Base-by-base conservation (phyloP, 2,797 vertebrate species). In the Lutjanus campechanus region DNA sequence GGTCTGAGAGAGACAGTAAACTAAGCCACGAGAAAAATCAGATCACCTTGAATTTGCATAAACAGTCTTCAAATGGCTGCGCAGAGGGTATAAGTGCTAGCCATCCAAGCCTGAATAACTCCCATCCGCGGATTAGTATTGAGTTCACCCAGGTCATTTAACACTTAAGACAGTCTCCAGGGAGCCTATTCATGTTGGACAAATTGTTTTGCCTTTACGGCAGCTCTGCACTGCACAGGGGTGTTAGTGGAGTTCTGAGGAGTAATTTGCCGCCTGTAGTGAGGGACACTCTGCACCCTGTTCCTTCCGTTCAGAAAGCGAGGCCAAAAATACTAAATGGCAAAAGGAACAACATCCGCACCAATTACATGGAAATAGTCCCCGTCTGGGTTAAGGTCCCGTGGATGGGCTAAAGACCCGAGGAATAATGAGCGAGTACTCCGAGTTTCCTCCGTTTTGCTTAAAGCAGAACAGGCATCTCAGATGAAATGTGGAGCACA, bases 41-140 rank as follows among this genome's bases (percentile, higher is more conserved):
- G 92, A 95, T 96, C 93, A 95, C 94, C 94, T 95, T 95, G 92
- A 94, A 95, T 95, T 95, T 95, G 93, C 95, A 96, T 95, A 95
- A 94, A 94, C 89, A 93, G 89, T 75, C 93, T 95, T 95, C 93
- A 94, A 93, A 94, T 86, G 90, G 90, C 90, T 89, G 87, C 72
- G 66, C 85, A 68, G 86, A 94, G 86, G 82, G 86, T 93, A 79
- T 89, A 93, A 91, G 91, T 89, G 92, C 90, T 90, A 79, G 88
- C 88, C 80, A 84, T 94, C 90, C 89, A 74, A 81, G 91, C 91
- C 93, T 91, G 88, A 91, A 94, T 92, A 91, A 90, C 91, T 93
- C 88, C 89, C 89, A 88, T 89, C 81, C 76, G 56, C 69, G 94
- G 93, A 95, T 95, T 94, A 96, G 93, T 89, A 88, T 91, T 83